These are phyloP conservation scores for Cryptotis parvus DNA, from an alignment of 2,113 vertebrate species.

Conservation along the genomic window DNA sequence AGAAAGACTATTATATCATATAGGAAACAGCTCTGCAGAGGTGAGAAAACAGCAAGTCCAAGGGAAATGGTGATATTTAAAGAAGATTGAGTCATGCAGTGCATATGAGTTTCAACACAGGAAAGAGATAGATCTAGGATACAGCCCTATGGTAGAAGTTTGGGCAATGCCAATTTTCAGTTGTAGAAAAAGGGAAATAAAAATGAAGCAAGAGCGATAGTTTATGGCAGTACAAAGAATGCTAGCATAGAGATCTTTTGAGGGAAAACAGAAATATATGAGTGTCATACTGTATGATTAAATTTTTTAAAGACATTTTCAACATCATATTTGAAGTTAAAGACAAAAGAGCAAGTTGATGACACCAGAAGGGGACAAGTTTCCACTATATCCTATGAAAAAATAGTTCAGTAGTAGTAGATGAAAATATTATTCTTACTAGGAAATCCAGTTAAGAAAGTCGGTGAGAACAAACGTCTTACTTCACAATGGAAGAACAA, in stretches of 20 bases:
- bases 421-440: not conserved
- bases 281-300: not conserved
- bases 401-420: not conserved
- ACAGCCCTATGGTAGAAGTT: not conserved
- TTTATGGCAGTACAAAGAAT: not conserved
- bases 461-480: not conserved
- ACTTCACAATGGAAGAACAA: not conserved
- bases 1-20: not conserved
- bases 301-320: conserved; percentile 20
- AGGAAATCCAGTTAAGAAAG: not conserved
- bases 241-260: not conserved
- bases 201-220: not conserved
- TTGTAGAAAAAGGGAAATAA: not conserved
- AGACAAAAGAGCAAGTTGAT: not conserved
- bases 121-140: not conserved
- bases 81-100: not conserved
- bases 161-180: not conserved
- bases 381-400: not conserved
- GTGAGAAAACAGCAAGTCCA: not conserved
- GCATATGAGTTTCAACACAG: not conserved
- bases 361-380: not conserved
- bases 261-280: not conserved
- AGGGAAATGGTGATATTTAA: not conserved
- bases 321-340: not conserved
- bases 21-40: not conserved